Evolutionary conservation across 2,888 invertebrate genomes (phyloP).

Genomic region (Pecten maximus): DNA sequence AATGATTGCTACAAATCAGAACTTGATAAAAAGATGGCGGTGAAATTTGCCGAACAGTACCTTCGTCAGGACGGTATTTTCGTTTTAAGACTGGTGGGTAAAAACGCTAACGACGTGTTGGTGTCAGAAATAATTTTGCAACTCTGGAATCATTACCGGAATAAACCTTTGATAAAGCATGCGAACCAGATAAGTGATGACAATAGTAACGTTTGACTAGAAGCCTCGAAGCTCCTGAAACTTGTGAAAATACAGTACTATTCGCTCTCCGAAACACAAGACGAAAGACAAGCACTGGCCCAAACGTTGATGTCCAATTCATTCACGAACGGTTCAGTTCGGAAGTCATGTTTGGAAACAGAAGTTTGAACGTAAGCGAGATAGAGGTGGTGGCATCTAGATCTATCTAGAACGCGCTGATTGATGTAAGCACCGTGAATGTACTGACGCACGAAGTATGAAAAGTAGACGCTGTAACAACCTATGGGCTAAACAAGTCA

Average conservation of each 20-base stretch:
- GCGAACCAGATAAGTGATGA: conserved; percentile 79
- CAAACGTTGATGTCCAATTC: conserved; percentile 43
- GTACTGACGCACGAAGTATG: neutral
- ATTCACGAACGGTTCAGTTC: conserved; percentile 47
- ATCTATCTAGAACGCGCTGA: neutral
- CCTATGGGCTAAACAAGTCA: conserved; percentile 7
- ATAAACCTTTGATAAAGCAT: conserved; percentile 78
- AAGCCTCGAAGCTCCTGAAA: conserved; percentile 73
- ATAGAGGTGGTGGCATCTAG: neutral
- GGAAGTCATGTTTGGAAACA: conserved; percentile 45
- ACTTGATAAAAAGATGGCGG: conserved; percentile 79
- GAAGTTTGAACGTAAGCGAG: conserved; percentile 46
- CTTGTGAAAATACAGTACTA: conserved; percentile 74
- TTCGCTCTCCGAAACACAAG: conserved; percentile 59
- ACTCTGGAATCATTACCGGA: conserved; percentile 81
- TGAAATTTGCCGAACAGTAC: conserved; percentile 81
- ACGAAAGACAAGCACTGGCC: conserved; percentile 39
- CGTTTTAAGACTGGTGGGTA: conserved; percentile 81
- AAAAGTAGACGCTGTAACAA: neutral
- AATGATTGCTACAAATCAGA: conserved; percentile 79
- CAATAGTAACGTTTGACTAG: conserved; percentile 80
- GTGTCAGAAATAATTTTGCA: conserved; percentile 81
- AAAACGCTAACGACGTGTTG: conserved; percentile 82
- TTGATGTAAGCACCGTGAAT: neutral
- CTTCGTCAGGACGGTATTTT: conserved; percentile 82